phyloP scores from a whole-genome alignment of 2,888 invertebrate species.

The Matsumyia berberina region DNA sequence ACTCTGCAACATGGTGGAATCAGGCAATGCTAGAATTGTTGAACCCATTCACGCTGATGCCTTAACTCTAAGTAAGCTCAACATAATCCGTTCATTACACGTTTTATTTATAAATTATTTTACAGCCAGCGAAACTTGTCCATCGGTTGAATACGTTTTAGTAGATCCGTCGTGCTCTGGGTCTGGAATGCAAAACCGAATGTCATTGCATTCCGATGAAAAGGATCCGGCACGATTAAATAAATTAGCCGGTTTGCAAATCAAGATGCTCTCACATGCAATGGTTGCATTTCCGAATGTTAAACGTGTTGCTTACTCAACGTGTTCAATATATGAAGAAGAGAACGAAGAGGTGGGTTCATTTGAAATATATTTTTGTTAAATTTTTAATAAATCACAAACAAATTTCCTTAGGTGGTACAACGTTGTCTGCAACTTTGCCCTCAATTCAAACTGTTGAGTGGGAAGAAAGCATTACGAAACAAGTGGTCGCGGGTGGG shows the following conservation, averaged over 20 bases:
- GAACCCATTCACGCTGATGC: slow-evolving; percentile 89
- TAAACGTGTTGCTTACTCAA: slow-evolving; percentile 96
- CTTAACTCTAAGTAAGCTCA: slow-evolving; percentile 86
- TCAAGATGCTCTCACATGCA: slow-evolving; percentile 93
- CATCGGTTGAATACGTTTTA: slow-evolving; percentile 93
- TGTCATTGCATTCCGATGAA: slow-evolving; percentile 85
- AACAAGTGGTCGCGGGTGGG: slow-evolving; percentile 89
- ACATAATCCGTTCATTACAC: neutral
- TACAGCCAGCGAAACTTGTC: slow-evolving; percentile 79
- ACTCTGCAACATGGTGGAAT: slow-evolving; percentile 87
- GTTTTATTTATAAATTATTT: slow-evolving; percentile 2
- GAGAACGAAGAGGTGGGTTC: slow-evolving; percentile 94
- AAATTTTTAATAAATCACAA: no score
- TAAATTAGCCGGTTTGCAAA: slow-evolving; percentile 91
- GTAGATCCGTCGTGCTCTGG: slow-evolving; percentile 99
- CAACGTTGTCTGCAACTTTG: slow-evolving; percentile 81
- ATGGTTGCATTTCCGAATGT: slow-evolving; percentile 92
- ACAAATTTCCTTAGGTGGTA: slow-evolving; percentile 88
- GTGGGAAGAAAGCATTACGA: slow-evolving; percentile 87
- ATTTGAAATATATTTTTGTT: neutral
- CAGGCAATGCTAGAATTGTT: slow-evolving; percentile 89
- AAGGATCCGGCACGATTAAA: slow-evolving; percentile 86
- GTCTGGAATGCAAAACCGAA: slow-evolving; percentile 89
- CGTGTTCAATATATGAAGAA: slow-evolving; percentile 94
- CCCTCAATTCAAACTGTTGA: slow-evolving; percentile 87